A percentile compares a stretch with the other conserved stretches of the same genome.
Conservation (phyloP, 2,888 invertebrate genomes). For the Heliothis peltigera region DNA sequence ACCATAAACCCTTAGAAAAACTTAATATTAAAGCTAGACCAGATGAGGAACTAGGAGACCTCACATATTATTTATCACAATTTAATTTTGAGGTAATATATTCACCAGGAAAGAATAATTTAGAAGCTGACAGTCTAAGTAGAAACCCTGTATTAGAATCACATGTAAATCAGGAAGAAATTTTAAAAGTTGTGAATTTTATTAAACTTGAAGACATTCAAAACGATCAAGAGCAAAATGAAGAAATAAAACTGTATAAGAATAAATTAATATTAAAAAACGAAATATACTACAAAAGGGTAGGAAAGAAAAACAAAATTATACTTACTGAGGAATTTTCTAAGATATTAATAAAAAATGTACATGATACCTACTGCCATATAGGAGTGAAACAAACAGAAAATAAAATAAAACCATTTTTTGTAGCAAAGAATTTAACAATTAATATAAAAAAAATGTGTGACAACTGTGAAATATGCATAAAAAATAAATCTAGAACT, state of each 20-base stretch:
- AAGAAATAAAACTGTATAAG: no score
- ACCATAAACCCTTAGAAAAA: background rate
- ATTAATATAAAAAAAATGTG: background rate
- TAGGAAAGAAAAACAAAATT: background rate
- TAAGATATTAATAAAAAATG: background rate
- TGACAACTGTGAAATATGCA: no score
- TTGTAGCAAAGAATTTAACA: background rate
- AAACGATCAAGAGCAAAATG: background rate
- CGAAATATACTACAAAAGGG: background rate
- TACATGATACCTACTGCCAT: background rate
- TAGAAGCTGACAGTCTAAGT: background rate
- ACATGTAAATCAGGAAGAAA: background rate
- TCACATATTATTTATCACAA: conserved; percentile 5
- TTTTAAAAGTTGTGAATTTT: conserved; percentile 1
- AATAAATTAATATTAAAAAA: no score
- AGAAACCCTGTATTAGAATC: background rate
- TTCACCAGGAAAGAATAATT: background rate
- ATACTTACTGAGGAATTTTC: background rate
- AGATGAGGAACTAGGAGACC: background rate
- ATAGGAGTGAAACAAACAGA: background rate
- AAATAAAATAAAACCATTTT: background rate
- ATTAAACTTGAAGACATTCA: conserved; percentile 1
- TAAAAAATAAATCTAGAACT: background rate
- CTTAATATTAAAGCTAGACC: background rate
- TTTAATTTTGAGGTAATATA: background rate